Evolutionary conservation across 2,797 vertebrate genomes (phyloP).

Genomic region (Tokudaia muenninki): DNA sequence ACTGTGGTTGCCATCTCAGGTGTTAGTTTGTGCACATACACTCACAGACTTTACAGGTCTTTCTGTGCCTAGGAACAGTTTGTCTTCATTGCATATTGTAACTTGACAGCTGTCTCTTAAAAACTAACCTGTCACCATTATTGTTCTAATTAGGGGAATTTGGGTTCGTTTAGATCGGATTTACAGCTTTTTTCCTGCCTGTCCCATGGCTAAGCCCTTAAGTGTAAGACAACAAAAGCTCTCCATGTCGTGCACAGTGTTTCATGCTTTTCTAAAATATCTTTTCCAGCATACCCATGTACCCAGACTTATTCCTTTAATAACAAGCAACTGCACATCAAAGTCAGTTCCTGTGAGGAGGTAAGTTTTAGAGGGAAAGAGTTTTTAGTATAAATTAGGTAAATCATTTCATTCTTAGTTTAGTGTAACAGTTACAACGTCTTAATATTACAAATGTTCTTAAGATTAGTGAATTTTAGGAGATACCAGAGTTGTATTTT

Average conservation of each 20-base stretch:
- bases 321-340: conserved; percentile 98
- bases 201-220: conserved; percentile 26
- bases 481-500: conserved; percentile 26
- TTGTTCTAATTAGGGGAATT: background rate
- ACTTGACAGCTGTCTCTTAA: background rate
- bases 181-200: background rate
- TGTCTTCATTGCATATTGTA: background rate
- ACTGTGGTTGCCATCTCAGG: background rate
- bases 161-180: background rate
- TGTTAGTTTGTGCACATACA: background rate
- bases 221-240: conserved; percentile 38
- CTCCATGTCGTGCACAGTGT: conserved; percentile 29
- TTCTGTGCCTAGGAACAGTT: background rate
- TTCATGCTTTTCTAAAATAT: conserved; percentile 74
- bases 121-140: background rate
- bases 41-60: background rate
- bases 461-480: background rate
- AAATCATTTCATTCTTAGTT: conserved; percentile 47
- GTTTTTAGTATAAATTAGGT: background rate
- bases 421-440: conserved; percentile 9
- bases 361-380: conserved; percentile 87
- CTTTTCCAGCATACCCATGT: conserved; percentile 96
- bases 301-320: conserved; percentile 97
- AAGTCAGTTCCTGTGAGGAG: conserved; percentile 98
- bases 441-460: conserved; percentile 17